Evolutionary conservation across 2,888 invertebrate species (phyloP).

Genomic region (Netelia melanura): DNA sequence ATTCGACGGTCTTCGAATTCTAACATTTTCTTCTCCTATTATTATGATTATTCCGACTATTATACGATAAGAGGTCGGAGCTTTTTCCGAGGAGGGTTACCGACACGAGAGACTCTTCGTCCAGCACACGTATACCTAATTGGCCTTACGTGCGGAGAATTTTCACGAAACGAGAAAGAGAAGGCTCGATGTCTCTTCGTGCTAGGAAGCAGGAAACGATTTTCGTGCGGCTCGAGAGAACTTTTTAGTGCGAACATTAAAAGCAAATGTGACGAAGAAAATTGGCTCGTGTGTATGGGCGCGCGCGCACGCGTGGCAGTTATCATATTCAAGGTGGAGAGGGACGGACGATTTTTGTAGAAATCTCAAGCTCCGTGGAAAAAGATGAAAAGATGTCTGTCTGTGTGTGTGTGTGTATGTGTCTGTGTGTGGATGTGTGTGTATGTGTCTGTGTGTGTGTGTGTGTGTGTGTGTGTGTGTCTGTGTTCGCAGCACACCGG

Average conservation of each 20-base stretch:
- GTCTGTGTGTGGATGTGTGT: slow-evolving; percentile 7
- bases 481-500: slow-evolving; percentile 36
- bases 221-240: slow-evolving; percentile 64
- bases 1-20: slow-evolving; percentile 7
- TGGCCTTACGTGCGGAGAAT: slow-evolving; percentile 77
- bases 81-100: slow-evolving; percentile 56
- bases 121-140: slow-evolving; percentile 72
- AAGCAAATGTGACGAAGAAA: slow-evolving; percentile 71
- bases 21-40: slow-evolving; percentile 54
- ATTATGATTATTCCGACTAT: slow-evolving; percentile 49
- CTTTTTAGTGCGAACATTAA: slow-evolving; percentile 72
- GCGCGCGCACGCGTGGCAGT: slow-evolving; percentile 40
- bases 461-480: slow-evolving; percentile 1
- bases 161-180: slow-evolving; percentile 52
- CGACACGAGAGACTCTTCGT: slow-evolving; percentile 52
- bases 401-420: background rate
- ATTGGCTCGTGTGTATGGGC: slow-evolving; percentile 34
- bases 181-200: slow-evolving; percentile 41
- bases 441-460: slow-evolving; percentile 4
- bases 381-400: slow-evolving; percentile 42
- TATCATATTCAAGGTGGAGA: slow-evolving; percentile 47
- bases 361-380: slow-evolving; percentile 32
- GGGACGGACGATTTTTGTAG: slow-evolving; percentile 24
- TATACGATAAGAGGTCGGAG: slow-evolving; percentile 52
- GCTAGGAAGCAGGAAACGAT: slow-evolving; percentile 67